Conservation (phyloP, 2,797 vertebrate species). For the Gallinago nigripennis region DNA sequence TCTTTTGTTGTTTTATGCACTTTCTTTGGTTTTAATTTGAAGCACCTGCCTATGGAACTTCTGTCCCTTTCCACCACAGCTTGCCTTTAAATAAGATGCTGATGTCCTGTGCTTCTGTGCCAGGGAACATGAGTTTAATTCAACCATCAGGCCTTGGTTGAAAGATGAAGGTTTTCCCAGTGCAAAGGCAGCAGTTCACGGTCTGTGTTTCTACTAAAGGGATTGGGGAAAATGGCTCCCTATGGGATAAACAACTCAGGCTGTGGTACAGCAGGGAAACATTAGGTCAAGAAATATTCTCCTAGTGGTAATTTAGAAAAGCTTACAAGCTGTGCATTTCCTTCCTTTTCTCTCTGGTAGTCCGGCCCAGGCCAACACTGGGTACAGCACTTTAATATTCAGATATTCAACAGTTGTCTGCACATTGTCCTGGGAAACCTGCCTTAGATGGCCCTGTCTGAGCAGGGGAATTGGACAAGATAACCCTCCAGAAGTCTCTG, state of each 20-base stretch:
- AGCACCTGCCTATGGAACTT: neutral
- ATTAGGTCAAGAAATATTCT: neutral
- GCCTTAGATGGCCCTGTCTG: neutral
- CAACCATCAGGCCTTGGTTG: neutral
- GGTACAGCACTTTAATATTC: neutral
- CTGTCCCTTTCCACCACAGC: neutral
- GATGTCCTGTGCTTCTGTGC: neutral
- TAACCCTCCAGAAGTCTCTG: neutral
- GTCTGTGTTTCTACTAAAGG: neutral
- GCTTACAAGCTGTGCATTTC: neutral
- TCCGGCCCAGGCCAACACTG: neutral
- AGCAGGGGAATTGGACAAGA: neutral
- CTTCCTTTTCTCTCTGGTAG: neutral
- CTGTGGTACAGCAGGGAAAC: neutral
- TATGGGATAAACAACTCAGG: neutral
- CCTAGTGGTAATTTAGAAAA: neutral
- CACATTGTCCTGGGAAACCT: neutral
- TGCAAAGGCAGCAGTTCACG: neutral
- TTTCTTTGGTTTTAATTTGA: neutral
- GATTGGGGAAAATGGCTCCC: neutral
- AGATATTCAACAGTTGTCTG: neutral
- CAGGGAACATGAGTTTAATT: neutral
- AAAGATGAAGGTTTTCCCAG: neutral
- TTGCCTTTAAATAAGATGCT: neutral
- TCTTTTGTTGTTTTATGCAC: neutral